phyloP scores from a whole-genome alignment of 2,113 vertebrate genomes.

The Noturus placidus region DNA sequence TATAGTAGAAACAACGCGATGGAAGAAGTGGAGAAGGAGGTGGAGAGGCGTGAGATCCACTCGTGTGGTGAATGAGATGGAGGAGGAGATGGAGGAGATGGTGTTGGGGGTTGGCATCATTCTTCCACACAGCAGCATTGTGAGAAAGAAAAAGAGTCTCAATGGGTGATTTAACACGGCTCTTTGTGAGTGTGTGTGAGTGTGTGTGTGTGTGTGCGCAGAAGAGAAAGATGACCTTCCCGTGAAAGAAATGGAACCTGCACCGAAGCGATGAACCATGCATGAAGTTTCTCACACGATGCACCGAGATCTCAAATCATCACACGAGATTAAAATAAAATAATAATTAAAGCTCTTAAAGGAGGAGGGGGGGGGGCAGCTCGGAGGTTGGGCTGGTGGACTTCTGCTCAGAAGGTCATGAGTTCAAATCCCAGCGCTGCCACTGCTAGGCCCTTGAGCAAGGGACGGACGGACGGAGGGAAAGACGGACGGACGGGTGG shows the following conservation, averaged over 20 bases:
- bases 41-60: constrained; percentile 53
- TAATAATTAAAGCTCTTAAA: too few relatives aligned
- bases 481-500: too few relatives aligned
- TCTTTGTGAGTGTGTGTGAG: neutral
- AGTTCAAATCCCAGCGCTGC: too few relatives aligned
- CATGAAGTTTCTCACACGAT: neutral
- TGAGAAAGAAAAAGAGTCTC: constrained; percentile 34
- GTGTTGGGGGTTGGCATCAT: constrained; percentile 64
- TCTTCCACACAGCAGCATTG: constrained; percentile 56
- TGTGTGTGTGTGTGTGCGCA: neutral
- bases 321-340: neutral
- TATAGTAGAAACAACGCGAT: neutral
- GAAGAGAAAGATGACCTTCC: neutral
- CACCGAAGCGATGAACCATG: neutral
- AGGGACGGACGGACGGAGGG: too few relatives aligned
- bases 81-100: constrained; percentile 46
- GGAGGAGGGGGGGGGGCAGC: too few relatives aligned
- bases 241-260: neutral
- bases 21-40: constrained; percentile 38
- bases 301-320: neutral
- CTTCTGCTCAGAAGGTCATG: too few relatives aligned
- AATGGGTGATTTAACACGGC: constrained; percentile 52
- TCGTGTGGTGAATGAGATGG: constrained; percentile 47
- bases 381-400: too few relatives aligned
- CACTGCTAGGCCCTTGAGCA: too few relatives aligned